Conservation (phyloP, 1,140 invertebrate species). For the Nebria ingens region DNA sequence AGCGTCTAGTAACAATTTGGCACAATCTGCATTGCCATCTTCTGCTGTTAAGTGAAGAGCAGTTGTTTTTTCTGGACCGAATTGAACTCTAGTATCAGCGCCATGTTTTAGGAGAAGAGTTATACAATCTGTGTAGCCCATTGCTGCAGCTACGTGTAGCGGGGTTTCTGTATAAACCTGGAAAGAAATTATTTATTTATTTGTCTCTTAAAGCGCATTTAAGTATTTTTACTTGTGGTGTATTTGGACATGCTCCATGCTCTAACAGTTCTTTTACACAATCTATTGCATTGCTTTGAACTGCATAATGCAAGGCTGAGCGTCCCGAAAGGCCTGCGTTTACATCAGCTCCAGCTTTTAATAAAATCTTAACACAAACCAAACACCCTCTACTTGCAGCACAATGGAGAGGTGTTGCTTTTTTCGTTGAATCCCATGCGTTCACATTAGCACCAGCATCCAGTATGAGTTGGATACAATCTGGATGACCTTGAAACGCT, state of each 20-base stretch:
- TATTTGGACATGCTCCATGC: slow-evolving; percentile 62
- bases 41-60: slow-evolving; percentile 73
- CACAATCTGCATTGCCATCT: slow-evolving; percentile 64
- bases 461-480: slow-evolving; percentile 52
- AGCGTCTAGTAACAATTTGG: slow-evolving; percentile 55
- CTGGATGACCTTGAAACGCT: slow-evolving; percentile 50
- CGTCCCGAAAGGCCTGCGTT: slow-evolving; percentile 55
- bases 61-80: slow-evolving; percentile 54
- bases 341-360: slow-evolving; percentile 56
- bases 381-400: slow-evolving; percentile 56
- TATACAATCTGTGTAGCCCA: slow-evolving; percentile 56
- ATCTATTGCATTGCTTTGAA: slow-evolving; percentile 53
- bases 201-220: neutral
- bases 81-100: slow-evolving; percentile 63
- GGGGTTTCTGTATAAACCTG: slow-evolving; percentile 73
- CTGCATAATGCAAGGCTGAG: slow-evolving; percentile 63
- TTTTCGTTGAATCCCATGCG: slow-evolving; percentile 51
- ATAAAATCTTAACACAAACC: slow-evolving; percentile 44
- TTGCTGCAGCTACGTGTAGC: slow-evolving; percentile 65
- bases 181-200: slow-evolving; percentile 9
- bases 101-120: slow-evolving; percentile 57
- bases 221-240: slow-evolving; percentile 48
- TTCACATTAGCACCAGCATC: slow-evolving; percentile 48
- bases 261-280: slow-evolving; percentile 57
- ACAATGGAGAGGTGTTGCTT: slow-evolving; percentile 64